Conservation (phyloP, 2,888 invertebrate species). For the Stegophylla sp. region DNA sequence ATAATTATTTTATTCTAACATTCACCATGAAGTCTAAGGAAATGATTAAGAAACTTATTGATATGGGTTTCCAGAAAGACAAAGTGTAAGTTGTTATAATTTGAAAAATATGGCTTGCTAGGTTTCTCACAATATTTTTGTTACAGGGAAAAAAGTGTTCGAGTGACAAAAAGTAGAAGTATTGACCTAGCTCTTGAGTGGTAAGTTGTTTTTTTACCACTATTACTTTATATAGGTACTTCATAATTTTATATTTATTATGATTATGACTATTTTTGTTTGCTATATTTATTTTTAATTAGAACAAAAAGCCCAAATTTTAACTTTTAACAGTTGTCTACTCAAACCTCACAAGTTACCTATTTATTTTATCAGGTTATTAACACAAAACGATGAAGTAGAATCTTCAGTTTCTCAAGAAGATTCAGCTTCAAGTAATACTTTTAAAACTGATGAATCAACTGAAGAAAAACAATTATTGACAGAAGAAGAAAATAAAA, state of each 20-base stretch:
- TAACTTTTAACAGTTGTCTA: too few species aligned
- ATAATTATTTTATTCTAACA: neutral
- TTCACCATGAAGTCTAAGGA: constrained; percentile 45
- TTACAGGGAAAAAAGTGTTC: constrained; percentile 82
- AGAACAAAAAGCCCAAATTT: too few species aligned
- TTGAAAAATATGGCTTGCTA: constrained; percentile 22
- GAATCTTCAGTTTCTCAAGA: constrained; percentile 62
- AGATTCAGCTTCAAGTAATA: constrained; percentile 60
- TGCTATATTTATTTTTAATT: too few species aligned
- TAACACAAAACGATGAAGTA: constrained; percentile 81
- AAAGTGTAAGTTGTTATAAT: constrained; percentile 75
- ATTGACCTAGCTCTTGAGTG: constrained; percentile 93
- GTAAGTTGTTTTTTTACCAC: constrained; percentile 65
- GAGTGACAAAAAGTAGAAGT: constrained; percentile 80
- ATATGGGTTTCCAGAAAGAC: constrained; percentile 87
- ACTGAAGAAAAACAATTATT: constrained; percentile 90
- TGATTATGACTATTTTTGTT: too few species aligned
- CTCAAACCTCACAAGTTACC: too few species aligned
- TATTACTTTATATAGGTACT: too few species aligned
- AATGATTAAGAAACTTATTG: constrained; percentile 69
- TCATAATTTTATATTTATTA: too few species aligned
- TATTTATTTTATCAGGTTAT: constrained; percentile 67
- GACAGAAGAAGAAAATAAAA: constrained; percentile 84
- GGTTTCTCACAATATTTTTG: constrained; percentile 55
- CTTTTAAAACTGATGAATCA: constrained; percentile 69